Conservation (phyloP, 2,113 vertebrate genomes). For the Eira barbara region DNA sequence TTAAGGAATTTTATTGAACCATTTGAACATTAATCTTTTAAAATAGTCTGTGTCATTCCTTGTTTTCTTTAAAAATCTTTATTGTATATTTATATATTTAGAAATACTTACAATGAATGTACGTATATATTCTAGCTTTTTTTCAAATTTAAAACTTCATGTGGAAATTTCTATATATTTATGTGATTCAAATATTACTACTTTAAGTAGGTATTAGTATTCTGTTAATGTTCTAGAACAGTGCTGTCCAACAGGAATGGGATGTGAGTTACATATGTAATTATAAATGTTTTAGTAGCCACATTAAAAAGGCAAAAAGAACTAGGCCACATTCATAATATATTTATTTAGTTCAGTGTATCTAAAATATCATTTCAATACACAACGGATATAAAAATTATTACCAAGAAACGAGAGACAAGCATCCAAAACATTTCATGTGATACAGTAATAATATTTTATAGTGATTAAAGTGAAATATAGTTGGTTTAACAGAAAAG, state of each 20-base stretch:
- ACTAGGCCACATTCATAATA: not conserved
- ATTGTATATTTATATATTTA: not conserved
- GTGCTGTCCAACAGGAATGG: not conserved
- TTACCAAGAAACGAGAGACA: not conserved
- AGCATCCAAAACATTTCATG: not conserved
- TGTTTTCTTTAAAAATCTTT: conserved; percentile 19
- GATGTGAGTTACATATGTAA: not conserved
- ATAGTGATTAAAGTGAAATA: not conserved
- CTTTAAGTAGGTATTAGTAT: not conserved
- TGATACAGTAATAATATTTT: not conserved
- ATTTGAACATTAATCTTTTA: not conserved
- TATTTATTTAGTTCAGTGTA: not conserved
- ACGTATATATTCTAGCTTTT: not conserved
- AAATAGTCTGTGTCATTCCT: not conserved
- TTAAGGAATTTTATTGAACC: not conserved
- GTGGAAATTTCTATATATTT: not conserved
- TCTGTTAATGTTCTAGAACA: not conserved
- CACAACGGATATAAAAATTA: not conserved
- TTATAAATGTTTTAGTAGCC: conserved; percentile 29
- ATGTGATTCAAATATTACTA: not conserved
- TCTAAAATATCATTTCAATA: not conserved
- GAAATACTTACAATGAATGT: not conserved
- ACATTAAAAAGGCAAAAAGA: not conserved
- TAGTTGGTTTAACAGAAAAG: not conserved
- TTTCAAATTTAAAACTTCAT: not conserved